These are phyloP conservation scores for Zenarchopterus dispar DNA, from an alignment of 2,797 vertebrate species.

Conservation along the genomic window DNA sequence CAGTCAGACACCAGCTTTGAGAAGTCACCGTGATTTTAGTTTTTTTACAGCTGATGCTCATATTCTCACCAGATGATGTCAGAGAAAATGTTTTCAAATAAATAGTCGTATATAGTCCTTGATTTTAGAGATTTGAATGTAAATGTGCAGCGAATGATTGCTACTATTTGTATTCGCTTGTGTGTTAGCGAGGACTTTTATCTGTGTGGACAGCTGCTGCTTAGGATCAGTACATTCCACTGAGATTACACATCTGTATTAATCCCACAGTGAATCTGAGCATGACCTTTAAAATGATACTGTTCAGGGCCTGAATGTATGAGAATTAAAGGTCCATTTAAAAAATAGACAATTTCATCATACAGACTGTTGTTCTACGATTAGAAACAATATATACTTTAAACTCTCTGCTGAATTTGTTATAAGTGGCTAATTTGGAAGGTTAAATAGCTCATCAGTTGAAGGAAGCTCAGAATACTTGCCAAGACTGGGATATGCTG, in stretches of 20 bases:
- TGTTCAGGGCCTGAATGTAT: conserved; percentile 30
- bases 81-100: conserved; percentile 25
- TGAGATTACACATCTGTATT: conserved; percentile 80
- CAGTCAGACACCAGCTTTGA: neutral
- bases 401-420: neutral
- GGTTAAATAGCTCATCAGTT: too few relatives aligned
- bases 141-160: conserved; percentile 20
- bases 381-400: too few relatives aligned
- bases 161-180: conserved; percentile 17
- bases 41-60: conserved; percentile 1
- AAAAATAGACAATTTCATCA: conserved; percentile 34
- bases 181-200: conserved; percentile 32
- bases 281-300: conserved; percentile 62
- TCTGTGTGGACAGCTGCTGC: conserved; percentile 67
- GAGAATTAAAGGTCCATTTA: conserved; percentile 27
- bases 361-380: conserved; percentile 1
- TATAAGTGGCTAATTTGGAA: too few relatives aligned
- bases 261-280: conserved; percentile 67
- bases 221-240: conserved; percentile 68
- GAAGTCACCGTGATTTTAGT: neutral
- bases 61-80: conserved; percentile 6
- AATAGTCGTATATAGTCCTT: conserved; percentile 22
- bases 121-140: conserved; percentile 9
- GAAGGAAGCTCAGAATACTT: too few relatives aligned
- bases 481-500: too few relatives aligned